These are phyloP conservation scores for Drosophila sulfurigaster DNA, from an alignment of 1,140 invertebrate species.

Conservation along the genomic window DNA sequence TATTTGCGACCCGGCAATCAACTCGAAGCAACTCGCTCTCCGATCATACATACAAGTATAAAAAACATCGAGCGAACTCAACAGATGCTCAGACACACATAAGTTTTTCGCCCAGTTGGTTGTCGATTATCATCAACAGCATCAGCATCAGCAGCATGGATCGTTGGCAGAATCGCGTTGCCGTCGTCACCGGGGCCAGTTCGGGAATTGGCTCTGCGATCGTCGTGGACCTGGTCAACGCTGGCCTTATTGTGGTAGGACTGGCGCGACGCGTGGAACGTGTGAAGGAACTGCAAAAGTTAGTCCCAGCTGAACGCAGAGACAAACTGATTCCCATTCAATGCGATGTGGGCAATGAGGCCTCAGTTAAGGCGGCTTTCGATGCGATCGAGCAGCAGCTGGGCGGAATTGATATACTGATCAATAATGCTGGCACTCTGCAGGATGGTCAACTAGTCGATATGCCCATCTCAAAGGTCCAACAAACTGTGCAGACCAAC, in stretches of 20 bases:
- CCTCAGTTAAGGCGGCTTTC: constrained; percentile 89
- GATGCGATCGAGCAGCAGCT: constrained; percentile 87
- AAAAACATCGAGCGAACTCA: background rate
- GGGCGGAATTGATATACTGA: constrained; percentile 89
- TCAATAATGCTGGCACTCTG: constrained; percentile 90
- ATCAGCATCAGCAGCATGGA: constrained; percentile 86
- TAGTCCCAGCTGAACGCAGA: constrained; percentile 37
- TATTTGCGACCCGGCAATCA: background rate
- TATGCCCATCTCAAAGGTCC: constrained; percentile 81
- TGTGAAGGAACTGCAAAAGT: constrained; percentile 85
- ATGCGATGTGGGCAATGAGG: constrained; percentile 89
- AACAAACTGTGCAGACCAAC: constrained; percentile 89
- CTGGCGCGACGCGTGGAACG: constrained; percentile 88
- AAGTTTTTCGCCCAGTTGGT: background rate
- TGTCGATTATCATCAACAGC: background rate
- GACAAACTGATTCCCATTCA: constrained; percentile 85
- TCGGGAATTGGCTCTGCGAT: constrained; percentile 89
- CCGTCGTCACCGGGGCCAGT: constrained; percentile 91
- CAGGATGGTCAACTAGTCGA: constrained; percentile 80
- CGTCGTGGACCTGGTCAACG: constrained; percentile 86
- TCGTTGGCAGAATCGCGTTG: constrained; percentile 88
- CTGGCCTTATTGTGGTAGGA: constrained; percentile 89
- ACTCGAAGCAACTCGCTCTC: no score
- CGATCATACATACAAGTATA: background rate
- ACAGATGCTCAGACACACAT: background rate